Evolutionary conservation across 2,888 invertebrate genomes (phyloP).

Genomic region (Xylophagus ater): DNA sequence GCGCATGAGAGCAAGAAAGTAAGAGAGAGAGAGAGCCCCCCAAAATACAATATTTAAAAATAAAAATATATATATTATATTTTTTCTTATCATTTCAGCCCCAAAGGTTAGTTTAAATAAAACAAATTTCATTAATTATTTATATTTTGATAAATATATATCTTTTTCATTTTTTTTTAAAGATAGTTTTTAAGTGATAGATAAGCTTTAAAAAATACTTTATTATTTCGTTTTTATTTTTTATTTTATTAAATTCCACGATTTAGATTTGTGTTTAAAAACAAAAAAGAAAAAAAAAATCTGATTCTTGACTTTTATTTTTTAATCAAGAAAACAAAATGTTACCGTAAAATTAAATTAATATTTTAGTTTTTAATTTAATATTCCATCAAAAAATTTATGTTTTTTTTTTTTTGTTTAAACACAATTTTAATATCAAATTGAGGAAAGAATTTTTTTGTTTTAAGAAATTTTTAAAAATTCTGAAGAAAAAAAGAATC

Average conservation of each 20-base stretch:
- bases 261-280: constrained; percentile 9
- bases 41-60: constrained; percentile 10
- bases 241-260: constrained; percentile 1
- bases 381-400: too few relatives aligned
- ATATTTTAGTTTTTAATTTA: constrained; percentile 2
- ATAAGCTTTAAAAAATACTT: constrained; percentile 1
- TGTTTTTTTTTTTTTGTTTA: too few relatives aligned
- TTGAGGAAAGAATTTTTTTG: too few relatives aligned
- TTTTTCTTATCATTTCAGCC: constrained; percentile 25
- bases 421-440: too few relatives aligned
- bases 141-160: background rate
- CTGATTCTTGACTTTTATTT: background rate
- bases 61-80: constrained; percentile 2
- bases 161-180: constrained; percentile 4
- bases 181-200: background rate
- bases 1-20: background rate
- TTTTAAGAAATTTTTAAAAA: background rate
- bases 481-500: background rate
- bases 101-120: constrained; percentile 32
- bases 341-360: constrained; percentile 2
- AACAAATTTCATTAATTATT: background rate
- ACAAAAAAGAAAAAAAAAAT: constrained; percentile 9
- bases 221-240: constrained; percentile 3
- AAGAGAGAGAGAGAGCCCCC: constrained; percentile 15
- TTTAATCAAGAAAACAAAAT: constrained; percentile 4